A percentile compares a stretch with the other conserved stretches of the same genome.
phyloP scores from a whole-genome alignment of 2,113 vertebrate species.

The Megaleporinus macrocephalus region DNA sequence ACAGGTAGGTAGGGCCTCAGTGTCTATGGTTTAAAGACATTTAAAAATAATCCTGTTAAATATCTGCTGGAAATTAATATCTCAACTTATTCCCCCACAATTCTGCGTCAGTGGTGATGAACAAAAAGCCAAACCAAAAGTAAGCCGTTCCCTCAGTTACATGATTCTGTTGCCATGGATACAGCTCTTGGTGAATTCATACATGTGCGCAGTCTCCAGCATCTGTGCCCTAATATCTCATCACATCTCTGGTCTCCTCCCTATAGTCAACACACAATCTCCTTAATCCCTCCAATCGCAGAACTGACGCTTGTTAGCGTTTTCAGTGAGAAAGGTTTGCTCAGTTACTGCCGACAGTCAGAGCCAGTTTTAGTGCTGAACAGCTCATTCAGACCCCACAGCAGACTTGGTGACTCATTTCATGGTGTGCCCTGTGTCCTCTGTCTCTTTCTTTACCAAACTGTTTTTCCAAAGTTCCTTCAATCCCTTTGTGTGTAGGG shows the following conservation, averaged over 20 bases:
- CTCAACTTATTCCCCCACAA: not conserved
- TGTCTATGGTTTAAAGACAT: too few species aligned
- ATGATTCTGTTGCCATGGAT: constrained; percentile 12
- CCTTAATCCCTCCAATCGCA: not conserved
- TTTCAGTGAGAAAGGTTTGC: not conserved
- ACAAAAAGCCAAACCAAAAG: not conserved
- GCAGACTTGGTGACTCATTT: too few species aligned
- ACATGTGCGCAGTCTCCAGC: not conserved
- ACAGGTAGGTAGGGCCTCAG: too few species aligned
- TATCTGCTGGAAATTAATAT: not conserved
- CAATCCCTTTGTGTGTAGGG: too few species aligned
- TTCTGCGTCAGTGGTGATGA: not conserved
- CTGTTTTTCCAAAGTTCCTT: too few species aligned
- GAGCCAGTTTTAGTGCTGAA: too few species aligned
- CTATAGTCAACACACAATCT: not conserved
- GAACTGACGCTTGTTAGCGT: not conserved
- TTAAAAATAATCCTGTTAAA: not conserved
- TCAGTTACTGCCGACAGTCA: not conserved
- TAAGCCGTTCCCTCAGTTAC: not conserved
- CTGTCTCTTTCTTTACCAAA: too few species aligned
- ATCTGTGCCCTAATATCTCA: not conserved
- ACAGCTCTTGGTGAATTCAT: not conserved
- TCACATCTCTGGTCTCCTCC: not conserved
- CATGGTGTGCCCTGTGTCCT: too few species aligned
- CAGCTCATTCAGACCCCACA: too few species aligned